phyloP scores from a whole-genome alignment of 2,797 vertebrate species.

The Bufotes viridis region DNA sequence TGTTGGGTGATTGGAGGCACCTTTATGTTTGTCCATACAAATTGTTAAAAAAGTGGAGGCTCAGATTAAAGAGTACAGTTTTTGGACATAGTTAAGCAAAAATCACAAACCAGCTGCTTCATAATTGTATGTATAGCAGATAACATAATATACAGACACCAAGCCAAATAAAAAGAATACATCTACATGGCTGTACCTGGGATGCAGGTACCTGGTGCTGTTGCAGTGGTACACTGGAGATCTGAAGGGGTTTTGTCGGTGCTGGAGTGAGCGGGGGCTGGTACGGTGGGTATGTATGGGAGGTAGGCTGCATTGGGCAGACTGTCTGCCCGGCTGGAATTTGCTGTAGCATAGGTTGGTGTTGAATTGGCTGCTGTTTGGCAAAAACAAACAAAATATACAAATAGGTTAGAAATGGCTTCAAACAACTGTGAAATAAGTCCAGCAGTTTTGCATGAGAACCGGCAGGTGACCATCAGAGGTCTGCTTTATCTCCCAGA shows the following conservation, averaged over 20 bases:
- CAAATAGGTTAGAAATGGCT: neutral
- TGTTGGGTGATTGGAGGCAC: no score
- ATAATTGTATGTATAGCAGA: neutral
- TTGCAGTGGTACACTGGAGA: conserved; percentile 72
- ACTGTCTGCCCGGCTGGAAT: conserved; percentile 74
- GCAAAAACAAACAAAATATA: neutral
- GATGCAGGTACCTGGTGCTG: conserved; percentile 69
- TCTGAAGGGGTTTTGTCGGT: conserved; percentile 80
- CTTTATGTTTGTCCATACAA: no score
- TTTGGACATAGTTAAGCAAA: no score
- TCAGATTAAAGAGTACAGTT: no score
- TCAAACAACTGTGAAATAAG: neutral
- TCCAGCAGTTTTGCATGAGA: neutral
- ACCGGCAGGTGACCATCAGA: no score
- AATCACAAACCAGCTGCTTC: neutral
- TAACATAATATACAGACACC: neutral
- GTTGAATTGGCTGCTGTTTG: conserved; percentile 54
- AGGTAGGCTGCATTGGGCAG: conserved; percentile 70
- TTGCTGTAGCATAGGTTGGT: conserved; percentile 74
- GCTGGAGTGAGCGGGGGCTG: conserved; percentile 72
- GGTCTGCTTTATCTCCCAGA: no score
- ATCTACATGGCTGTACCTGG: conserved; percentile 69
- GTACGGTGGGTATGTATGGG: conserved; percentile 71
- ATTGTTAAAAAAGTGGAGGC: no score
- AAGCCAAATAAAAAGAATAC: neutral